Conservation (phyloP, 2,888 invertebrate species). For the Alentia gelatinosa region DNA sequence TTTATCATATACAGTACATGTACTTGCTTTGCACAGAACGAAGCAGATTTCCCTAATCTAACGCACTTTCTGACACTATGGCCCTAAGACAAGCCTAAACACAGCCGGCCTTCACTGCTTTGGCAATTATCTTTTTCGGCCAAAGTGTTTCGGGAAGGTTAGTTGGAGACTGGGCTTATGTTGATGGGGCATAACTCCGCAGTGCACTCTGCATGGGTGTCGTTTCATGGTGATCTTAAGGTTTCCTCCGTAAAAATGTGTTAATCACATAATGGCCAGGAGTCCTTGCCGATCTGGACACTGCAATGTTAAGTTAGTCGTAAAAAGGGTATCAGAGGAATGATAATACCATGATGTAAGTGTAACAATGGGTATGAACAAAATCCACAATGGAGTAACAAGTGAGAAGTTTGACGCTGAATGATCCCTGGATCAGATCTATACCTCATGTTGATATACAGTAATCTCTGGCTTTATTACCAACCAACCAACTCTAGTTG, state of each 20-base stretch:
- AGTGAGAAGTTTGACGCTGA: neutral
- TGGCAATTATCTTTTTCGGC: constrained; percentile 37
- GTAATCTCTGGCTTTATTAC: neutral
- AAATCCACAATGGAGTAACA: too few relatives aligned
- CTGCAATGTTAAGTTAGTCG: neutral
- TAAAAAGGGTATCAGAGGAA: too few relatives aligned
- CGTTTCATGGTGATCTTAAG: too few relatives aligned
- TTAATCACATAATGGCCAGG: too few relatives aligned
- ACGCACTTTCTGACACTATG: constrained; percentile 7
- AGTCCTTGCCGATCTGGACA: constrained; percentile 9
- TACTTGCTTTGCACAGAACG: constrained; percentile 8
- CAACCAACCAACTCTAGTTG: neutral
- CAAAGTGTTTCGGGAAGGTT: constrained; percentile 28
- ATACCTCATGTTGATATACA: constrained; percentile 11
- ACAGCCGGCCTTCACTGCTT: neutral
- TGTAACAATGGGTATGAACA: too few relatives aligned
- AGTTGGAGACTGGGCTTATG: neutral
- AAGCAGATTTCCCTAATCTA: neutral
- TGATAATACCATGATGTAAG: too few relatives aligned
- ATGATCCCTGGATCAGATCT: neutral
- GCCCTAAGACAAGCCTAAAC: neutral
- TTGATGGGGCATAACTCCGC: neutral
- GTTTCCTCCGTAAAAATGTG: too few relatives aligned
- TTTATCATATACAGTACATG: too few relatives aligned
- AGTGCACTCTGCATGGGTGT: neutral